phyloP scores from a whole-genome alignment of 2,888 invertebrate genomes.

The Trypoxylon attenuatum region DNA sequence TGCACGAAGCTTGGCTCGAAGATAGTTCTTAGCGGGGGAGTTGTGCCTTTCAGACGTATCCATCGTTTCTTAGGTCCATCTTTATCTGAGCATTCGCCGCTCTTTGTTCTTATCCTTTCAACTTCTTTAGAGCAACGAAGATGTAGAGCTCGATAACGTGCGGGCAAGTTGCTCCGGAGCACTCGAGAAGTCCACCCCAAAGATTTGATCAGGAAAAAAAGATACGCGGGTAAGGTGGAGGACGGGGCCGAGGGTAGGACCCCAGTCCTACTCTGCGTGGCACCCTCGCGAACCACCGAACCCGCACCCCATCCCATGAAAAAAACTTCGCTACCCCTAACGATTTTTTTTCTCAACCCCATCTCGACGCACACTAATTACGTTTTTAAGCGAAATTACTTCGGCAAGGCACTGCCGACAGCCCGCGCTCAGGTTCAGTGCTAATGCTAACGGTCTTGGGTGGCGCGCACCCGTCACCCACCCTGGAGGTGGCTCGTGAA shows the following conservation, averaged over 20 bases:
- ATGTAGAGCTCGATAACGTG: slow-evolving; percentile 57
- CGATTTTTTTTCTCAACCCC: slow-evolving; percentile 67
- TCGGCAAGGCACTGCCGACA: slow-evolving; percentile 53
- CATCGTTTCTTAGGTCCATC: slow-evolving; percentile 26
- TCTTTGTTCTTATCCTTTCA: slow-evolving; percentile 43
- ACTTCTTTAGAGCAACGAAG: slow-evolving; percentile 48
- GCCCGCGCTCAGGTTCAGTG: slow-evolving; percentile 23
- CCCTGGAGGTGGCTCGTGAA: slow-evolving; percentile 41
- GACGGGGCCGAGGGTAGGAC: slow-evolving; percentile 55
- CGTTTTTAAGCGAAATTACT: slow-evolving; percentile 73
- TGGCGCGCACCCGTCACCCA: slow-evolving; percentile 24
- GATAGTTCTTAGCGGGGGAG: neutral
- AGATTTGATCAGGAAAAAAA: slow-evolving; percentile 61
- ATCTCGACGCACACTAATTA: slow-evolving; percentile 71
- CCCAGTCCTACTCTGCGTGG: slow-evolving; percentile 49
- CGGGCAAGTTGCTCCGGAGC: slow-evolving; percentile 48
- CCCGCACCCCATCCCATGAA: slow-evolving; percentile 60
- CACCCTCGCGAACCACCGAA: slow-evolving; percentile 52
- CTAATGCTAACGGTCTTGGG: slow-evolving; percentile 35
- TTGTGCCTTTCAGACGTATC: slow-evolving; percentile 8
- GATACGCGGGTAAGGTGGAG: slow-evolving; percentile 35
- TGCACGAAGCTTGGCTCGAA: too few relatives aligned
- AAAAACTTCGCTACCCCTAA: slow-evolving; percentile 67
- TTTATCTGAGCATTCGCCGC: slow-evolving; percentile 9
- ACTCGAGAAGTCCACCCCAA: slow-evolving; percentile 63